Evolutionary conservation across 64 coral and sea anemone genomes (phyloP).

Genomic region (Stichodactyla mertensii): DNA sequence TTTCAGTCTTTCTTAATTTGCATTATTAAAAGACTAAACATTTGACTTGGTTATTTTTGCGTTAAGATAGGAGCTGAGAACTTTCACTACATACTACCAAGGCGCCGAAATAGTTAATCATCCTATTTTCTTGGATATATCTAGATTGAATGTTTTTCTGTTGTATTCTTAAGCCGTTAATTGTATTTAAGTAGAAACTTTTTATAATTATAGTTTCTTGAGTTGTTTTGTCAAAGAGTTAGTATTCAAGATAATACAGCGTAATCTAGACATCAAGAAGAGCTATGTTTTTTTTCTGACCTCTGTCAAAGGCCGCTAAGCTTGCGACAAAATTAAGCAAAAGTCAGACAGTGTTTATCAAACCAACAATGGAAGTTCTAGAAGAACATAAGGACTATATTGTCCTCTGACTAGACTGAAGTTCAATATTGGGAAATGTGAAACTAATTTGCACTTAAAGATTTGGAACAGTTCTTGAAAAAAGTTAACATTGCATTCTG

Average conservation of each 20-base stretch:
- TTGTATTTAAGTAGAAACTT: background rate
- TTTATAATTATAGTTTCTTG: background rate
- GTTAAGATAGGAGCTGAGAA: background rate
- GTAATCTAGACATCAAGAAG: background rate
- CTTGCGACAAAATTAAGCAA: constrained; percentile 22
- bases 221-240: background rate
- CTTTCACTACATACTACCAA: background rate
- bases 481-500: background rate
- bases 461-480: background rate
- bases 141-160: background rate
- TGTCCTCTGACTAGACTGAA: constrained; percentile 24
- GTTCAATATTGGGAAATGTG: constrained; percentile 16
- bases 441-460: background rate
- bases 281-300: constrained; percentile 1
- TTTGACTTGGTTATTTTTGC: constrained; percentile 7
- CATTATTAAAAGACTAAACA: constrained; percentile 58
- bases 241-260: background rate
- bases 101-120: background rate
- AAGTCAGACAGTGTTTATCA: constrained; percentile 28
- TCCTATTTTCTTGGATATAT: background rate
- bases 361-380: constrained; percentile 3
- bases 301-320: constrained; percentile 18
- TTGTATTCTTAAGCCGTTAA: background rate
- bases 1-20: constrained; percentile 21
- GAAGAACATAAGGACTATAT: constrained; percentile 13